These are phyloP conservation scores for Gonioctena quinquepunctata DNA, from an alignment of 1,140 invertebrate species.

Conservation along the genomic window DNA sequence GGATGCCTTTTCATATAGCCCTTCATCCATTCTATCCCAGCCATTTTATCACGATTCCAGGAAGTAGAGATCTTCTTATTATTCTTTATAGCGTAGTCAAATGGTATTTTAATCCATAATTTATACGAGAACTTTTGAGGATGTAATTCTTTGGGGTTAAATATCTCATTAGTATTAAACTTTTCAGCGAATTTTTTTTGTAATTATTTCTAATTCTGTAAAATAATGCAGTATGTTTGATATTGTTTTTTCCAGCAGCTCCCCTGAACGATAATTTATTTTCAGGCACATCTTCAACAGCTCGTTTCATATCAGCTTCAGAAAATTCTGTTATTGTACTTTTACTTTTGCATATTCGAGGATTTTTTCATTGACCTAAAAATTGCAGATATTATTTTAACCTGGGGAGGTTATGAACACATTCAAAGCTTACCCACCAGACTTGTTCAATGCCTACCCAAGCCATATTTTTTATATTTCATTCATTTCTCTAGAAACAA, in stretches of 20 bases:
- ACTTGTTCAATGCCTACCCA: neutral
- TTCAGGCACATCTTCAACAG: neutral
- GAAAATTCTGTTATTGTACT: neutral
- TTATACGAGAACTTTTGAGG: neutral
- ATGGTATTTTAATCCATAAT: slow-evolving; percentile 23
- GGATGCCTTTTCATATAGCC: slow-evolving; percentile 48
- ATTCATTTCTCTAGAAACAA: neutral
- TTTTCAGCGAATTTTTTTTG: neutral
- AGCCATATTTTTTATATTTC: neutral
- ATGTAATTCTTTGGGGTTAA: neutral
- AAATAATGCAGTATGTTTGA: neutral
- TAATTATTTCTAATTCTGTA: neutral
- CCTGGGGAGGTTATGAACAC: neutral
- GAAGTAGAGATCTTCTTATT: slow-evolving; percentile 37
- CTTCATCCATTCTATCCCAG: slow-evolving; percentile 52
- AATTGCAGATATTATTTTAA: too few species aligned
- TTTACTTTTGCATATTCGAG: neutral
- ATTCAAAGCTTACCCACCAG: neutral
- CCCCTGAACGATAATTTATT: neutral
- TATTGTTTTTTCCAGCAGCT: neutral
- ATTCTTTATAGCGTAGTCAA: slow-evolving; percentile 36
- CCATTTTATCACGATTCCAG: slow-evolving; percentile 48
- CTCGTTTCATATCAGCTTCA: neutral
- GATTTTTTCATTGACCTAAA: too few species aligned
- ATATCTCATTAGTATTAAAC: neutral